Base-by-base conservation (phyloP, 2,888 invertebrate species). In the Harmothoe impar region DNA sequence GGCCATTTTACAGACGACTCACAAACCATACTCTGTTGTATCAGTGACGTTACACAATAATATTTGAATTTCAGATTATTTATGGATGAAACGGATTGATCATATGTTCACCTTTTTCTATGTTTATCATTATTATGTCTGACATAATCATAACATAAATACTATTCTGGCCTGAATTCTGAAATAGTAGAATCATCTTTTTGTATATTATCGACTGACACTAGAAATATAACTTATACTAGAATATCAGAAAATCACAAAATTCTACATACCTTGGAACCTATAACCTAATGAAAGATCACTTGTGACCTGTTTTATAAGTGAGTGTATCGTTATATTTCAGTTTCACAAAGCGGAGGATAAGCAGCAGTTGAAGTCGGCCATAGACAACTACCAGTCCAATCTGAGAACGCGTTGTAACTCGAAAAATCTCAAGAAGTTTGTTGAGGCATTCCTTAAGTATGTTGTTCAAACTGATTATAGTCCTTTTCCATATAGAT, bases 401-500 rank as follows among this genome's bases (percentile, higher is more conserved):
- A 97, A 97, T 86, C 97, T 98, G 93, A 97, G 97, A 93, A 96
- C 96, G 90, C 97, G 97, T 93, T 97, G 98, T 93, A 98, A 98
- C 96, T 97, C 97, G 89, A 97, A 97, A 95, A 98, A 98, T 96
- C 97, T 98, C 95, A 97, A 98, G 96, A 97, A 97, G 93, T 98
- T 98, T 95, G 98, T 98, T 89, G 97, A 97, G 95, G 97, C 98
- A 84, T 98, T 98, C 96, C 97, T 98, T 96, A 97, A 97, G 98
- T 98, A 95, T 97, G 97, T 15, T 7, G 12, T 17, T 29, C n/a
- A n/a, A n/a, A n/a, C n/a, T n/a, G n/a, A 20, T 20, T 54, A 54
- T 54, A 20, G n/a, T n/a, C n/a, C n/a, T n/a, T n/a, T n/a, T n/a
- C n/a, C n/a, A n/a, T n/a, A n/a, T n/a, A n/a, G n/a, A n/a, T n/a